phyloP scores from a whole-genome alignment of 2,797 vertebrate genomes.

The Enteromius unitaeniatus region DNA sequence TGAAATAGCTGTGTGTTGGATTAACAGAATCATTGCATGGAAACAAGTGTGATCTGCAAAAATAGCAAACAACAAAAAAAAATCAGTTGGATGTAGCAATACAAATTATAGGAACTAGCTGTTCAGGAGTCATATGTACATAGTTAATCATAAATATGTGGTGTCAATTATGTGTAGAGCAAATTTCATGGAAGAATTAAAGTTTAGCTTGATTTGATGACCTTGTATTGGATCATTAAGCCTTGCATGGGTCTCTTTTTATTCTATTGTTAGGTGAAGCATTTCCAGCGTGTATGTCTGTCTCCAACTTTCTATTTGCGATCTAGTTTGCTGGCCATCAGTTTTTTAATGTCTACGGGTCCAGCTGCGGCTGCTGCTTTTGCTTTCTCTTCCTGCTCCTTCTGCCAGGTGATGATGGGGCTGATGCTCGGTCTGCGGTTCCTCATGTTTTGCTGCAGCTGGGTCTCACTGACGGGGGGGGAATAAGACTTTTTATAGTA shows the following conservation, averaged over 20 bases:
- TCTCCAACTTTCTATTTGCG: conserved; percentile 72
- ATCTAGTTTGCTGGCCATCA: conserved; percentile 95
- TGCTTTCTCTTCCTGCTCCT: conserved; percentile 86
- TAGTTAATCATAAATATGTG: not conserved
- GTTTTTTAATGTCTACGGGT: conserved; percentile 90
- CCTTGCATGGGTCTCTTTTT: not conserved
- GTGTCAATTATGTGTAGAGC: not conserved
- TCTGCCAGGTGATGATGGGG: conserved; percentile 87
- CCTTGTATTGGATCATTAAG: not conserved
- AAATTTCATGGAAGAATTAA: not conserved
- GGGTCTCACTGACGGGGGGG: conserved; percentile 68
- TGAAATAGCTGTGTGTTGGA: not conserved
- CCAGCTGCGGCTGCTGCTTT: conserved; percentile 82
- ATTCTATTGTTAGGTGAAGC: not conserved
- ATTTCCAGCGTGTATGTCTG: not conserved
- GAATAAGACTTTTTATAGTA: not conserved
- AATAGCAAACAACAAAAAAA: conserved; percentile 20
- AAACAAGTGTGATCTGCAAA: conserved; percentile 7
- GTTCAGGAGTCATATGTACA: not conserved
- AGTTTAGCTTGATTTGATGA: not conserved
- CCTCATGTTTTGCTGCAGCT: conserved; percentile 82
- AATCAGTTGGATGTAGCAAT: not conserved
- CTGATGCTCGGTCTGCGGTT: conserved; percentile 84
- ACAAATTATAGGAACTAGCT: not conserved
- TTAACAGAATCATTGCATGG: not conserved